phyloP scores from a whole-genome alignment of 2,113 vertebrate genomes.

The Eptesicus fuscus region DNA sequence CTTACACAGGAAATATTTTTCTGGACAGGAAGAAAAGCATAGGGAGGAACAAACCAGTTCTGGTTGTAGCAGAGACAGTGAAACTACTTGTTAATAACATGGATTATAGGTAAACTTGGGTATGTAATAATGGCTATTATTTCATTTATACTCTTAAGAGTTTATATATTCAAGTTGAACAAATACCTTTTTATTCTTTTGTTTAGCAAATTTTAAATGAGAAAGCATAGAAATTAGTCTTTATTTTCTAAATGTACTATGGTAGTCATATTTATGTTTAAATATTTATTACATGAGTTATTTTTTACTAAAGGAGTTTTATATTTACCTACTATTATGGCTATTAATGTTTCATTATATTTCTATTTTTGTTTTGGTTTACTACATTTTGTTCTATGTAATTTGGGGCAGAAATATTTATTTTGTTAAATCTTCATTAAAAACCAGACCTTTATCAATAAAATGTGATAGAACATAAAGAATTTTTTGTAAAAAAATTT shows the following conservation, averaged over 20 bases:
- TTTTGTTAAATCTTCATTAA: neutral
- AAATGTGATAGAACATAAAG: neutral
- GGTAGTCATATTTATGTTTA: neutral
- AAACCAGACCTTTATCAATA: neutral
- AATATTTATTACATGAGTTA: neutral
- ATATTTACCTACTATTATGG: neutral
- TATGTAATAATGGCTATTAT: neutral
- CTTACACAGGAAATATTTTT: neutral
- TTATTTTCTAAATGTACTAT: neutral
- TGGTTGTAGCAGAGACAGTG: neutral
- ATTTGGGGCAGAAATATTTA: neutral
- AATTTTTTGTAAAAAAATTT: neutral
- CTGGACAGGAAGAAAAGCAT: neutral
- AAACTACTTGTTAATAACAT: neutral
- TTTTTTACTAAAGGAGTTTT: neutral
- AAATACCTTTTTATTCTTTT: neutral
- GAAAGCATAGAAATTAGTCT: neutral
- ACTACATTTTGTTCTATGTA: neutral
- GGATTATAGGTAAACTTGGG: neutral
- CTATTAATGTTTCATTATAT: neutral
- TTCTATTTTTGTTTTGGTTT: neutral
- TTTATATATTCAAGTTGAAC: neutral
- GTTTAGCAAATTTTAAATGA: neutral
- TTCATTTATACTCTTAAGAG: neutral
- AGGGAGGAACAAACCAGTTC: neutral